Conservation (phyloP, 2,113 vertebrate species). For the Psammodynastes pulverulentus region DNA sequence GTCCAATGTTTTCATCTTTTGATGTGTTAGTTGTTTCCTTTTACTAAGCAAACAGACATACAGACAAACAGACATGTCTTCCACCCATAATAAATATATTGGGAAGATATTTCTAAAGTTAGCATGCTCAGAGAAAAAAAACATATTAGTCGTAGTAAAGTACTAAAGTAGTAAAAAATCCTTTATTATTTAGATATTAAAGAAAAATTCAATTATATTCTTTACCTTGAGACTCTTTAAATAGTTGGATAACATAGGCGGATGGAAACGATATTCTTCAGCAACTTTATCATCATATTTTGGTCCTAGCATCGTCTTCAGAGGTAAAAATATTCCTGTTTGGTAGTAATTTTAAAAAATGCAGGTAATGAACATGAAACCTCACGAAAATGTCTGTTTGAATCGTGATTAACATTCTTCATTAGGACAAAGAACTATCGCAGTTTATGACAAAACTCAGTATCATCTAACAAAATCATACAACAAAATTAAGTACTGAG, state of each 20-base stretch:
- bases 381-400: background rate
- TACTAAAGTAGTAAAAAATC: background rate
- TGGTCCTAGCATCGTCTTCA: constrained; percentile 97
- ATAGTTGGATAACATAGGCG: constrained; percentile 94
- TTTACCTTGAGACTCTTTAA: constrained; percentile 94
- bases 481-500: background rate
- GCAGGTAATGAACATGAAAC: background rate
- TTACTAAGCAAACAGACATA: background rate
- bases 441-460: background rate
- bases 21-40: background rate
- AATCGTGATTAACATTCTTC: background rate
- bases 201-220: background rate
- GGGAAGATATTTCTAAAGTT: background rate
- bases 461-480: too few relatives aligned
- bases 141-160: background rate
- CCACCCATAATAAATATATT: background rate
- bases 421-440: background rate
- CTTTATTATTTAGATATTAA: background rate
- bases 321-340: constrained; percentile 92
- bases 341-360: constrained; percentile 27
- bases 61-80: background rate
- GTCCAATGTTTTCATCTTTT: background rate
- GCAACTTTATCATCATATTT: constrained; percentile 93
- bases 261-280: constrained; percentile 93
- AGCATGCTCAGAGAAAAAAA: background rate